phyloP scores from a whole-genome alignment of 2,113 vertebrate species.

The Stegastes partitus region DNA sequence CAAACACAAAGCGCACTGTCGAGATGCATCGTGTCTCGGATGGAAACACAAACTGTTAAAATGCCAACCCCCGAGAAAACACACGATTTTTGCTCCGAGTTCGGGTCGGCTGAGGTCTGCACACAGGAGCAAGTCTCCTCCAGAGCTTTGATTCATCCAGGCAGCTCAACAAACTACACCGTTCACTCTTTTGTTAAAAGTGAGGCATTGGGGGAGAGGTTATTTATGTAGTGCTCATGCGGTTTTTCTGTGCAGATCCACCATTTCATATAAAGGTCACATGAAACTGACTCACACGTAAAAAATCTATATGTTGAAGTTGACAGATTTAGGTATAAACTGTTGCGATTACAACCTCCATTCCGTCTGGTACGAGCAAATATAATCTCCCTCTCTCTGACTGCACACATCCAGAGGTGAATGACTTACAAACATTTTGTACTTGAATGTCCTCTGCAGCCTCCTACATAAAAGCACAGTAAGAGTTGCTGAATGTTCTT shows the following conservation, averaged over 20 bases:
- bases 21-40: slow-evolving; percentile 8
- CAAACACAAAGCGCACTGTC: slow-evolving; percentile 44
- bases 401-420: slow-evolving; percentile 23
- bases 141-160: background rate
- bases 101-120: slow-evolving; percentile 23
- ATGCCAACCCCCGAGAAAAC: slow-evolving; percentile 33
- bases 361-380: slow-evolving; percentile 14
- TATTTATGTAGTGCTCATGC: background rate
- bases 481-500: slow-evolving; percentile 25
- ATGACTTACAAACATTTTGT: slow-evolving; percentile 12
- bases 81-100: slow-evolving; percentile 15
- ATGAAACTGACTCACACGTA: background rate
- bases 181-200: slow-evolving; percentile 20
- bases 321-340: background rate
- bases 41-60: slow-evolving; percentile 43
- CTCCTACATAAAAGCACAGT: slow-evolving; percentile 22
- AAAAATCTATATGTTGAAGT: slow-evolving; percentile 3
- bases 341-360: background rate
- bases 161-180: slow-evolving; percentile 6
- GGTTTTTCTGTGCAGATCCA: slow-evolving; percentile 14
- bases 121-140: slow-evolving; percentile 1
- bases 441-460: slow-evolving; percentile 38
- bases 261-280: slow-evolving; percentile 30
- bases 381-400: slow-evolving; percentile 3
- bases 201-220: background rate